Base-by-base conservation (phyloP, 2,797 vertebrate genomes). In the Enoplosus armatus region DNA sequence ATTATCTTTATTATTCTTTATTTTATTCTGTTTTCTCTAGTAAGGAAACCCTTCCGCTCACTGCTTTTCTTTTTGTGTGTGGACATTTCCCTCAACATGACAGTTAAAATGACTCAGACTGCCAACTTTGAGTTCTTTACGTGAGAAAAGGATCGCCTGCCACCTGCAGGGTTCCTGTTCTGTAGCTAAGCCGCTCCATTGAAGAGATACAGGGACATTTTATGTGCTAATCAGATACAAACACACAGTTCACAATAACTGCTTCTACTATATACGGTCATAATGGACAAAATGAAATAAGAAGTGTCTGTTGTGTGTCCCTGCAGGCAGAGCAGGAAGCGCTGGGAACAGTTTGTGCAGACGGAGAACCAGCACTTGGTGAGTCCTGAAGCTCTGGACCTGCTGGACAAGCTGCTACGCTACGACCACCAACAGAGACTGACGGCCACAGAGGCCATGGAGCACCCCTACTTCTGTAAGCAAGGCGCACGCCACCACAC, bases 261-360 rank as follows among this genome's bases (percentile, higher is more conserved):
- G 27, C 26, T 31, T 8, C 0, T 24, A 54, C 60, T 56, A 2
- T 35, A 9, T 39, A n/a, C n/a, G 24, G 22, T 2, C 5, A 26
- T 43, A 43, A 24, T 43, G 1, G 33, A 39, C 12, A 24, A 22
- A 8, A 33, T 39, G 12, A 22, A 15, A 11, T 37, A 11, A 37
- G 8, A 24, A 31, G n/a, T n/a, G n/a, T n/a, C n/a, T n/a, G n/a
- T 60, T 55, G 14, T 73, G 43, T 48, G 24, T 75, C 12, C 47
- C 83, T 74, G 50, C 89, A 98, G 97, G 90, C 97, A 98, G 93
- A 98, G 77, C 95, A 96, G 93, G 96, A 96, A 96, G 86, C 92
- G 95, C 72, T 96, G 96, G 96, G 96, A 96, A 75, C 93, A 95
- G 83, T 96, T 96, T 69, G 94, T 96, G 59, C 95, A 96, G 90